A percentile compares a stretch with the other conserved stretches of the same genome.
Evolutionary conservation across 2,888 invertebrate genomes (phyloP).

Genomic region (Pristionchus entomophagus): DNA sequence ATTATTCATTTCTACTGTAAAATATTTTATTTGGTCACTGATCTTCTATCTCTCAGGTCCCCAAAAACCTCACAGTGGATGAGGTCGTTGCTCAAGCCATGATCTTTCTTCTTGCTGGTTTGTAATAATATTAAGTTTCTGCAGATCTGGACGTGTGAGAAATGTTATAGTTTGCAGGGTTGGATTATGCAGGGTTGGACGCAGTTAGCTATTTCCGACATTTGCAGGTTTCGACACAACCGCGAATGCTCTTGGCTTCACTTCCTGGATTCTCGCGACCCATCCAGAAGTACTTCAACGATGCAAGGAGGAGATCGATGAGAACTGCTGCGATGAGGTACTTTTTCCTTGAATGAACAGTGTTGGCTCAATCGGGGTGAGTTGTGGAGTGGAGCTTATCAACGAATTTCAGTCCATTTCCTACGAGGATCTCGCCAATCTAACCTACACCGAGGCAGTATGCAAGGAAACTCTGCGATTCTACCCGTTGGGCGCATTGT

Average conservation of each 20-base stretch:
- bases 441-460: constrained; percentile 31
- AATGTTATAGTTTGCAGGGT: too few relatives aligned
- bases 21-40: too few relatives aligned
- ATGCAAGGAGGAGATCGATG: constrained; percentile 46
- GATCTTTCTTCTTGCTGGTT: constrained; percentile 42
- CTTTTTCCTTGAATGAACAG: neutral
- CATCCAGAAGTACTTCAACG: neutral
- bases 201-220: too few relatives aligned
- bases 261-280: constrained; percentile 18
- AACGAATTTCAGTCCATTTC: constrained; percentile 16
- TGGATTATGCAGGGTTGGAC: too few relatives aligned
- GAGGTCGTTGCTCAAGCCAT: constrained; percentile 29
- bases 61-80: constrained; percentile 35
- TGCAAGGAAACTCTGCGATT: constrained; percentile 44
- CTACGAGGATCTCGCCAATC: constrained; percentile 31
- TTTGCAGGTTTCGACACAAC: constrained; percentile 43
- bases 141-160: too few relatives aligned
- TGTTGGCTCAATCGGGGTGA: too few relatives aligned
- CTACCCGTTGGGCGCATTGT: constrained; percentile 39
- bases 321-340: constrained; percentile 18
- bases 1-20: too few relatives aligned
- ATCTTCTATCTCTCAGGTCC: constrained; percentile 9
- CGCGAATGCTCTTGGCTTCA: constrained; percentile 39
- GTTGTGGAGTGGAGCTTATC: neutral
- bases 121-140: too few relatives aligned